Percentiles rank a stretch among this genome's conserved stretches.
Evolutionary conservation across 2,888 invertebrate genomes (phyloP).

Genomic region (Perdita meconis): DNA sequence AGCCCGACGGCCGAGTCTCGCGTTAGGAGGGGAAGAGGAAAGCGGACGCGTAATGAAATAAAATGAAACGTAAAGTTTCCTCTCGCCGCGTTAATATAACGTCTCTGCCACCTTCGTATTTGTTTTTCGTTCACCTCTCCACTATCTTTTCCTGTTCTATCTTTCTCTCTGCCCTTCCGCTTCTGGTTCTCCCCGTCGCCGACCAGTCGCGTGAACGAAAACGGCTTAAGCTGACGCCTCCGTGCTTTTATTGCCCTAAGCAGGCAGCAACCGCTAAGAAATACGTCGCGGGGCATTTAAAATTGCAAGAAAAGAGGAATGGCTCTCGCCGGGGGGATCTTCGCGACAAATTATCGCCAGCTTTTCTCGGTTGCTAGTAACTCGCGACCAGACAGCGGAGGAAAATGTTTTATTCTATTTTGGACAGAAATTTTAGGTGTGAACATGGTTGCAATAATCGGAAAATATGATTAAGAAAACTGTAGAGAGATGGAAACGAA

Average conservation of each 20-base stretch:
- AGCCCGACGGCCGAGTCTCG: not conserved
- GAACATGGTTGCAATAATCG: not conserved
- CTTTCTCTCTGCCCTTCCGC: not conserved
- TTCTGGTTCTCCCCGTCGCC: not conserved
- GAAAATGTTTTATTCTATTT: constrained; percentile 2
- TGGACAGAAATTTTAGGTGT: constrained; percentile 4
- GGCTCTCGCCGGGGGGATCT: constrained; percentile 44
- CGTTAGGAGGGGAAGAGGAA: no score
- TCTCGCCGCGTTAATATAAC: not conserved
- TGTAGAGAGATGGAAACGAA: no score
- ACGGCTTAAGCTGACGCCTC: constrained; percentile 43
- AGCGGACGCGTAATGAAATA: constrained; percentile 19
- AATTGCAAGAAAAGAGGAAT: constrained; percentile 58
- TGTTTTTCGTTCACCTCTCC: constrained; percentile 13
- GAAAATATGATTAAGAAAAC: not conserved
- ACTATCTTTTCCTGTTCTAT: not conserved
- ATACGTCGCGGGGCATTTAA: constrained; percentile 54
- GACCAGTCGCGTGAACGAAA: constrained; percentile 21
- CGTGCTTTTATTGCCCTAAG: constrained; percentile 53
- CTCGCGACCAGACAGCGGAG: constrained; percentile 21
- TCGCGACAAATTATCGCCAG: constrained; percentile 56
- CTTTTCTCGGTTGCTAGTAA: constrained; percentile 35
- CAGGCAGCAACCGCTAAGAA: constrained; percentile 34
- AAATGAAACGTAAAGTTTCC: constrained; percentile 14
- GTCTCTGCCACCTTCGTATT: not conserved